A percentile compares a stretch with the other conserved stretches of the same genome.
Evolutionary conservation across 2,888 invertebrate genomes (phyloP).

Genomic region (Agriopis leucophaearia): DNA sequence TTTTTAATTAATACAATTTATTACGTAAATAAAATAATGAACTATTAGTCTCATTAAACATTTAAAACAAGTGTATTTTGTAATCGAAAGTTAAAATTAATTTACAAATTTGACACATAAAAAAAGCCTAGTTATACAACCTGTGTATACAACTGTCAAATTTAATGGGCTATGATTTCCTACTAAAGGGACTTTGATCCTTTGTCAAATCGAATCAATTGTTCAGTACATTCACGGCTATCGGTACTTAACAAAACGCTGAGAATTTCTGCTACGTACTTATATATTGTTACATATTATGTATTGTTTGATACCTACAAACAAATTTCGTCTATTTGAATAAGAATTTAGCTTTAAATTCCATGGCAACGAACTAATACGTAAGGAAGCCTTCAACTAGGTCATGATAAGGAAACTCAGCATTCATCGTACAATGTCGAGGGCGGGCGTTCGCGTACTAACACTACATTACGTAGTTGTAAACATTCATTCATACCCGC

Average conservation of each 20-base stretch:
- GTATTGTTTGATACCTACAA: not conserved
- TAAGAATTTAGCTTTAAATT: not conserved
- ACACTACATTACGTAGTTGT: constrained; percentile 23
- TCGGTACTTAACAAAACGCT: no score
- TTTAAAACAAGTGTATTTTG: no score
- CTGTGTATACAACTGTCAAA: not conserved
- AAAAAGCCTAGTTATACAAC: not conserved
- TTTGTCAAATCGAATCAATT: constrained; percentile 1
- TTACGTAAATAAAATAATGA: no score
- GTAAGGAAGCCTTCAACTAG: constrained; percentile 24
- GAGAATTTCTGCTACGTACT: no score
- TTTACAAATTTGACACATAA: not conserved
- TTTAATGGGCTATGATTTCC: not conserved
- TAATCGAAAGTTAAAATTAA: not conserved
- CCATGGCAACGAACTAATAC: constrained; percentile 1
- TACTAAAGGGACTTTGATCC: constrained; percentile 12
- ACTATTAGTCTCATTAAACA: no score
- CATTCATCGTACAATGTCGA: constrained; percentile 44
- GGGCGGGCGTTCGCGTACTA: constrained; percentile 38
- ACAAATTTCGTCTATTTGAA: not conserved
- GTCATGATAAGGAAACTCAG: constrained; percentile 30
- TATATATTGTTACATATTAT: no score
- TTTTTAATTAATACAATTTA: no score
- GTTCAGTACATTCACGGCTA: no score
- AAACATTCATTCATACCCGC: constrained; percentile 5